phyloP scores from a whole-genome alignment of 1,140 invertebrate genomes.

The Drosophila arawakana region DNA sequence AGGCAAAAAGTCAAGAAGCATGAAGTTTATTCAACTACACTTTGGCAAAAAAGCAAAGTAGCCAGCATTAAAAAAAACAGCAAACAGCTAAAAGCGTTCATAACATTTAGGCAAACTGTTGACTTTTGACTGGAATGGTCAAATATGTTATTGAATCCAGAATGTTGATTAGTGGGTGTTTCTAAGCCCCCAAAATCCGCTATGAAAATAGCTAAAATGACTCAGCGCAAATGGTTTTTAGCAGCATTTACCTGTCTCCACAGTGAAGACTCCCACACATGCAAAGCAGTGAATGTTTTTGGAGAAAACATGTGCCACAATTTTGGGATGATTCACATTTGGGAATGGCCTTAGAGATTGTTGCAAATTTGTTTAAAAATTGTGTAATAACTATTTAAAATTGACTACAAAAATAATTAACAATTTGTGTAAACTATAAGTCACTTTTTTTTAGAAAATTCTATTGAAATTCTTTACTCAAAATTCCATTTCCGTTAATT shows the following conservation, averaged over 20 bases:
- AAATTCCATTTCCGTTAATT: constrained; percentile 66
- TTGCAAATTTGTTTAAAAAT: constrained; percentile 4
- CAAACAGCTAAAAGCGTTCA: constrained; percentile 16
- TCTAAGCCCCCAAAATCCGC: constrained; percentile 67
- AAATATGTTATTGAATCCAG: constrained; percentile 28
- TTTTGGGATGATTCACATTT: constrained; percentile 26
- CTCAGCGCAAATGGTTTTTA: constrained; percentile 57
- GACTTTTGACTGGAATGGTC: constrained; percentile 27
- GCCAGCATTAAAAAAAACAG: constrained; percentile 44
- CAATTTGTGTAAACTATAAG: not conserved
- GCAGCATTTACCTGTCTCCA: constrained; percentile 49
- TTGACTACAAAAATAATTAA: not conserved
- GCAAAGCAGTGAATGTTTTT: constrained; percentile 50
- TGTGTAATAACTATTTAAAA: constrained; percentile 14
- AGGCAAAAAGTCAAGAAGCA: constrained; percentile 47
- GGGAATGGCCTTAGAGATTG: constrained; percentile 8
- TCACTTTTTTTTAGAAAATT: too few species aligned
- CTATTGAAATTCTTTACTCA: not conserved
- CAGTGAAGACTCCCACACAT: constrained; percentile 56
- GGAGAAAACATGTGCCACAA: constrained; percentile 60
- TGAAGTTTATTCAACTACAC: constrained; percentile 80
- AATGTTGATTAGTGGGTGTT: constrained; percentile 58
- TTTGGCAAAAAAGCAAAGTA: constrained; percentile 51
- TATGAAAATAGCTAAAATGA: constrained; percentile 70
- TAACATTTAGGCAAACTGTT: constrained; percentile 34